Percentiles rank a stretch among this genome's conserved stretches.
These are phyloP conservation scores for Onychomys leucogaster DNA, from an alignment of 2,797 vertebrate genomes.

Conservation along the genomic window DNA sequence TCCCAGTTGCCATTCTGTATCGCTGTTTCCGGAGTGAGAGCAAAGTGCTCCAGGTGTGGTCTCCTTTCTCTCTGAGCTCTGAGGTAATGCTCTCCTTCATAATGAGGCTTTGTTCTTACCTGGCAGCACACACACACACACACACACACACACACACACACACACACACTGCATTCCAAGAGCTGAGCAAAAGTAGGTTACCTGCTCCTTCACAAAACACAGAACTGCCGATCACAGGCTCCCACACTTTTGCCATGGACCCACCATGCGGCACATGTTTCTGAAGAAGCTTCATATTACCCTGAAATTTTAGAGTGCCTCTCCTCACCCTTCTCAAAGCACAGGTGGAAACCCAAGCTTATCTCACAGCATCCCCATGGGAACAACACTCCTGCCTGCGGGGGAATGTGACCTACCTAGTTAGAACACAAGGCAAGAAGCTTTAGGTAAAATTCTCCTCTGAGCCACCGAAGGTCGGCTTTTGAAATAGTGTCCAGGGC, in stretches of 20 bases:
- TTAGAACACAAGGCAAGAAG: neutral
- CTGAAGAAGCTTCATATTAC: constrained; percentile 17
- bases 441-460: neutral
- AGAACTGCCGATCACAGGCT: neutral
- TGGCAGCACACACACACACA: neutral
- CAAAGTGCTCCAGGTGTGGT: constrained; percentile 53
- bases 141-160: neutral
- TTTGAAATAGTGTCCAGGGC: neutral
- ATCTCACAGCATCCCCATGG: constrained; percentile 15
- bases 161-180: neutral
- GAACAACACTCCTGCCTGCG: neutral
- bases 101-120: constrained; percentile 69
- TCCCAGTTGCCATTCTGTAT: constrained; percentile 21
- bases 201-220: neutral
- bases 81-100: constrained; percentile 68
- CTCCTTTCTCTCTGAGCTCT: constrained; percentile 47
- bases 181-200: constrained; percentile 39
- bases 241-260: neutral
- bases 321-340: constrained; percentile 11
- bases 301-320: constrained; percentile 19
- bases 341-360: constrained; percentile 51
- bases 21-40: constrained; percentile 20
- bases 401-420: constrained; percentile 25
- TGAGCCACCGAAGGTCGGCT: neutral
- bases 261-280: constrained; percentile 4